These are phyloP conservation scores for Dysdera silvatica DNA, from an alignment of 1,140 invertebrate genomes.

Conservation along the genomic window DNA sequence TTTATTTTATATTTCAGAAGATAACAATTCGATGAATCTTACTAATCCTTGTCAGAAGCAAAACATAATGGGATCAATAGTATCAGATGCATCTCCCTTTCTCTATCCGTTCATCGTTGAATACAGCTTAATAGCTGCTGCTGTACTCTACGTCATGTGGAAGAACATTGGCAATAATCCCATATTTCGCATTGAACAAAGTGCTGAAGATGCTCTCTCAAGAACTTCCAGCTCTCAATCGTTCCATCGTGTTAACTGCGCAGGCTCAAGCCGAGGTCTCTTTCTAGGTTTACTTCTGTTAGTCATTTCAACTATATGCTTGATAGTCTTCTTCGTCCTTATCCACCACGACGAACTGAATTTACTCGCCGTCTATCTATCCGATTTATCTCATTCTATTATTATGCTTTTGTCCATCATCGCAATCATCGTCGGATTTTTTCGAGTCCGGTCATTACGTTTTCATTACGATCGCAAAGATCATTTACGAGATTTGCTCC, in stretches of 20 bases:
- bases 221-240: slow-evolving; percentile 26
- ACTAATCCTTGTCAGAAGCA: slow-evolving; percentile 41
- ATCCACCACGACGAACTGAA: slow-evolving; percentile 52
- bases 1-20: slow-evolving; percentile 2
- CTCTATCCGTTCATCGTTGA: slow-evolving; percentile 94
- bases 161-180: slow-evolving; percentile 59
- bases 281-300: slow-evolving; percentile 82
- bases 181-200: slow-evolving; percentile 24
- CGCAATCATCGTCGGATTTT: slow-evolving; percentile 82
- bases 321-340: slow-evolving; percentile 87
- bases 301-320: slow-evolving; percentile 78
- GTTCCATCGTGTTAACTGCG: slow-evolving; percentile 54
- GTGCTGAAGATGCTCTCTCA: slow-evolving; percentile 13
- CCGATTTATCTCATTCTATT: slow-evolving; percentile 82
- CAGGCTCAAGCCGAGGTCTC: slow-evolving; percentile 77
- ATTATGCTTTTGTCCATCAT: slow-evolving; percentile 77
- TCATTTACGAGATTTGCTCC: slow-evolving; percentile 72
- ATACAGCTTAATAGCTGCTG: slow-evolving; percentile 90
- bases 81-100: slow-evolving; percentile 74
- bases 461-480: slow-evolving; percentile 48
- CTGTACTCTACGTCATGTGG: slow-evolving; percentile 96
- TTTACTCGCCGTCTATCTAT: slow-evolving; percentile 72
- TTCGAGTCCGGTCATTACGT: slow-evolving; percentile 58
- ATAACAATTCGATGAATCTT: slow-evolving; percentile 53
- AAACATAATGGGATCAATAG: slow-evolving; percentile 55